phyloP scores from a whole-genome alignment of 2,797 vertebrate species.

The Cetoscarus ocellatus region DNA sequence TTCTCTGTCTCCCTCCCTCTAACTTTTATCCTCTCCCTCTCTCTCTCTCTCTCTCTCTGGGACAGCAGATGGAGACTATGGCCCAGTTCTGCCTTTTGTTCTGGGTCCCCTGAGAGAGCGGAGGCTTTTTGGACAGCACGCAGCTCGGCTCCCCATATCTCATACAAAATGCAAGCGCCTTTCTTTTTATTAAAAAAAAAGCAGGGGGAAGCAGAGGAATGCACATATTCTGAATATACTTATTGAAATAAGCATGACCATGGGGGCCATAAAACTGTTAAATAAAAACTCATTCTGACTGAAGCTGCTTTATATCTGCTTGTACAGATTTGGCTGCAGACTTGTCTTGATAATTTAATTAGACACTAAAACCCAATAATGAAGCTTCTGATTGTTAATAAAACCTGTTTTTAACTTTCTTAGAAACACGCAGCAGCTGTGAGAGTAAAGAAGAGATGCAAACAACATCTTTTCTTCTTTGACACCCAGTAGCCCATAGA shows the following conservation, averaged over 20 bases:
- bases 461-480: constrained; percentile 13
- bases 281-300: background rate
- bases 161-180: constrained; percentile 96
- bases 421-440: background rate
- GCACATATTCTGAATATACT: constrained; percentile 68
- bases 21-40: constrained; percentile 58
- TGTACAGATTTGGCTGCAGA: background rate
- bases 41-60: constrained; percentile 75
- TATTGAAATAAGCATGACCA: constrained; percentile 47
- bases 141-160: constrained; percentile 86
- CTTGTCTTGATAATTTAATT: background rate
- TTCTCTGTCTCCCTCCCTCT: constrained; percentile 41
- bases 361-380: too few species aligned
- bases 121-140: constrained; percentile 82
- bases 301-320: background rate
- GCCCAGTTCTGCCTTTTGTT: constrained; percentile 98
- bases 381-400: too few species aligned
- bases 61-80: constrained; percentile 99
- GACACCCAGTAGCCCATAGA: constrained; percentile 11
- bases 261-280: constrained; percentile 20
- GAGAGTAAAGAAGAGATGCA: background rate
- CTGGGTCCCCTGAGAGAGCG: constrained; percentile 92
- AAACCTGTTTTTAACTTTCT: background rate
- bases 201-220: constrained; percentile 73
- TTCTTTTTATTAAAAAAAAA: constrained; percentile 86